Percentiles rank a stretch among this genome's conserved stretches.
These are phyloP conservation scores for Cygnus atratus DNA, from an alignment of 2,113 vertebrate species.

Conservation along the genomic window DNA sequence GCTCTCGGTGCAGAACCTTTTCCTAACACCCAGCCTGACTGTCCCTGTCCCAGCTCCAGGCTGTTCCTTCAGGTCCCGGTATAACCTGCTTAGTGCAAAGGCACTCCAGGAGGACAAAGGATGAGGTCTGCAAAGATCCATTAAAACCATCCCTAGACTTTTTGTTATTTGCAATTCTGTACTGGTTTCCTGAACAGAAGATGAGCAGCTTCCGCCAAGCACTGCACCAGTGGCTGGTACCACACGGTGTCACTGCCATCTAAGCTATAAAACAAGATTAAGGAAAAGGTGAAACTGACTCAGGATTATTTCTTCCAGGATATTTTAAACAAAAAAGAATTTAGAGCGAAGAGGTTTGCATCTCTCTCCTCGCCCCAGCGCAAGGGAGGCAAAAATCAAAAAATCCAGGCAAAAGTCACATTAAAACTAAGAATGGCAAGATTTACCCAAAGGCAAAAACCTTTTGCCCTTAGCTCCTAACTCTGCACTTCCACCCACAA, in stretches of 20 bases:
- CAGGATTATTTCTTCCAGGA: background rate
- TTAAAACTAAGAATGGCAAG: background rate
- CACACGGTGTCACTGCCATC: slow-evolving; percentile 43
- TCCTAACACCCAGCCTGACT: too few species aligned
- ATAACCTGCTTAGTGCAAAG: background rate
- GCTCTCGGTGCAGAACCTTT: too few species aligned
- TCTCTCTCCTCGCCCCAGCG: background rate
- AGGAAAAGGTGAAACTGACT: background rate
- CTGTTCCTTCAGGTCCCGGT: too few species aligned
- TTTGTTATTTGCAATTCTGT: background rate
- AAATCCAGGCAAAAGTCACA: background rate
- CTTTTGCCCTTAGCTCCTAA: background rate
- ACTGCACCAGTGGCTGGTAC: background rate
- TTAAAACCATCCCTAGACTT: background rate
- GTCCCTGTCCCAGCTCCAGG: too few species aligned
- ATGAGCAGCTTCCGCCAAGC: fast-evolving
- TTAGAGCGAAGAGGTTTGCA: background rate
- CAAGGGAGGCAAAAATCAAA: background rate
- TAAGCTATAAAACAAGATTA: background rate
- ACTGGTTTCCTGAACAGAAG: background rate
- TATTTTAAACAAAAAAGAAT: background rate
- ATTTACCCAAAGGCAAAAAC: background rate
- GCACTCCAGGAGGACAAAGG: background rate
- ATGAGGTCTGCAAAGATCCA: background rate
- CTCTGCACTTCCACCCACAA: background rate